Base-by-base conservation (phyloP, 2,888 invertebrate genomes). In the Toxonevra muliebris region DNA sequence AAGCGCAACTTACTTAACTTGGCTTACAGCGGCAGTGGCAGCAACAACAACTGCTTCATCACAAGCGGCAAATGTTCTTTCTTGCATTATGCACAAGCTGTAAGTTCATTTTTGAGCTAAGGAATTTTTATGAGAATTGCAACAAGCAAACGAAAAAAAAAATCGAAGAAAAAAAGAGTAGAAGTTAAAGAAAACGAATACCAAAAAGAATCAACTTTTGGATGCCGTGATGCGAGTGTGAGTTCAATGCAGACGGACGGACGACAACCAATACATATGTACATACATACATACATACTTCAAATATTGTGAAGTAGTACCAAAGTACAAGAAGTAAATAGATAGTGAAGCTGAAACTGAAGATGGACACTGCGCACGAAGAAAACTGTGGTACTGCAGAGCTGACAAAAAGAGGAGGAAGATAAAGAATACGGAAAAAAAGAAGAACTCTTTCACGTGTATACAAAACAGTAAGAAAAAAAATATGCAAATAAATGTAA, bases 81-180 rank as follows among this genome's bases (percentile, higher is more conserved):
- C 5, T 48, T 48, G 48, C 50, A 45, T 20, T 4, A 17, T 20
- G 13, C 59, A 30, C 53, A 15, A 19, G 30, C 53, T 42, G 20
- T 40, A 17, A 58, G 63, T 68, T 65, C 68, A 64, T 68, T 68
- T 68, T 8, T 30, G 45, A 54, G 50, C 65, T 69, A 17, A 17
- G 65, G 69, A 69, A 69, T 65, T 69, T 69, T 69, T 69, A 69
- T 65, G 69, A 65, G 65, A 61, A 64, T 65, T 43, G 60, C 45
- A 54, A 62, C 12, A 58, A 17, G 30, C 30, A n/a, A 58, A 58
- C 40, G 58, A 2, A 7, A 30, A 30, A 30, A 54, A 58, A 12
- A 58, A 12, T 20, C 13, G 17, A 40, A 12, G 17, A 58, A 2
- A 58, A 15, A 40, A 58, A 58, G 17, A 20, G n/a, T n/a, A n/a